Percentiles rank a stretch among this genome's conserved stretches.
Evolutionary conservation across 2,888 invertebrate species (phyloP).

Genomic region (Spilarctia lutea): DNA sequence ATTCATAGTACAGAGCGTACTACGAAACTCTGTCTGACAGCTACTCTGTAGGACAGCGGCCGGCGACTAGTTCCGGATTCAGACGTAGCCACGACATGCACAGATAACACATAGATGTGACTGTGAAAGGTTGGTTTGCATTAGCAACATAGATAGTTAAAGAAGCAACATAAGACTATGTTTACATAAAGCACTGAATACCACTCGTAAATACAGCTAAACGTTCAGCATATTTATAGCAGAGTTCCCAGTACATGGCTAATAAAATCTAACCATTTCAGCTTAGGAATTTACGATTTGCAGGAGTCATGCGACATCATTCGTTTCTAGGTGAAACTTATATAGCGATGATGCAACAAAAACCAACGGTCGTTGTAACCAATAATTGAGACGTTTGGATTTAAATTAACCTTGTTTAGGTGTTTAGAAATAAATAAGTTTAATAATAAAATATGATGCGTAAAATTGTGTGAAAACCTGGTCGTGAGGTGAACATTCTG

Average conservation of each 20-base stretch:
- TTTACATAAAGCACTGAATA: no score
- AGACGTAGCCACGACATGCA: slow-evolving; percentile 30
- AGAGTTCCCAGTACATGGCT: background rate
- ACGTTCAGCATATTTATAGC: background rate
- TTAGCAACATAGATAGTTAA: background rate
- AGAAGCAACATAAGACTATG: background rate
- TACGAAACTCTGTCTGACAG: slow-evolving; percentile 10
- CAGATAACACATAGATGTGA: slow-evolving; percentile 35
- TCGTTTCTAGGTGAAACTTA: background rate
- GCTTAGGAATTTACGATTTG: background rate
- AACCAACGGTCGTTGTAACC: background rate
- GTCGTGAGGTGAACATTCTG: background rate
- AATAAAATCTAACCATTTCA: background rate
- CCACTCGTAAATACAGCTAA: no score
- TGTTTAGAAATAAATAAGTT: background rate
- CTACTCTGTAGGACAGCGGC: slow-evolving; percentile 29
- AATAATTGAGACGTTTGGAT: background rate
- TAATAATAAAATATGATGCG: background rate
- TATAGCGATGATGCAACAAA: background rate
- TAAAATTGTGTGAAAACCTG: background rate
- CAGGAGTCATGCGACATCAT: background rate
- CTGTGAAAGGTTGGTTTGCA: slow-evolving; percentile 21
- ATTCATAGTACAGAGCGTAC: slow-evolving; percentile 18
- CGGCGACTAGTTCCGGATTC: slow-evolving; percentile 48
- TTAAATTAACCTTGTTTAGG: background rate